phyloP scores from a whole-genome alignment of 2,888 invertebrate species.

The Lagria hirta region DNA sequence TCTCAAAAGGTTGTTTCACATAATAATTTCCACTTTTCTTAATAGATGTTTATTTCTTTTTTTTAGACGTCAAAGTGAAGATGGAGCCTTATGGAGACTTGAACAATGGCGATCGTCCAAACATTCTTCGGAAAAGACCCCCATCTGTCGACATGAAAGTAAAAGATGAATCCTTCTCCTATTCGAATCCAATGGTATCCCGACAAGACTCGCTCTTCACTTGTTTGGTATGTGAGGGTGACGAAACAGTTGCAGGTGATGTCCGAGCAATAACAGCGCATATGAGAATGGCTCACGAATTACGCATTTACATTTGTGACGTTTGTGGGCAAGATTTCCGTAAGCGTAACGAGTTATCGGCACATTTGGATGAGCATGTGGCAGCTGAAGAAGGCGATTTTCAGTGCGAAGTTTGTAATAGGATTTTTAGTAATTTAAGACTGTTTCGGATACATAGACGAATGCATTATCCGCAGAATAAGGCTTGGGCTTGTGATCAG shows the following conservation, averaged over 20 bases:
- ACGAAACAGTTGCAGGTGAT: constrained; percentile 55
- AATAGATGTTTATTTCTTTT: too few species aligned
- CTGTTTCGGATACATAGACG: constrained; percentile 65
- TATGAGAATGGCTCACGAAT: constrained; percentile 62
- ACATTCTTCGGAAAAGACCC: constrained; percentile 44
- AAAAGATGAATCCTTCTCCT: constrained; percentile 32
- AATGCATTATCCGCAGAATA: constrained; percentile 64
- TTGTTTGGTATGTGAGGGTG: constrained; percentile 58
- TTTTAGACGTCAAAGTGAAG: constrained; percentile 37
- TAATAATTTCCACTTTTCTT: constrained; percentile 1
- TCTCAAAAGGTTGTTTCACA: not conserved
- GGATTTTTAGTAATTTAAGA: constrained; percentile 63
- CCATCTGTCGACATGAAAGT: constrained; percentile 16
- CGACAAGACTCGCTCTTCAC: constrained; percentile 55
- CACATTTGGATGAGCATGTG: constrained; percentile 66
- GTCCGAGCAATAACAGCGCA: constrained; percentile 65
- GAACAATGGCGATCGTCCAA: constrained; percentile 38
- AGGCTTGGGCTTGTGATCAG: constrained; percentile 64
- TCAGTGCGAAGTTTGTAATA: constrained; percentile 65
- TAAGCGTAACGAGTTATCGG: constrained; percentile 63
- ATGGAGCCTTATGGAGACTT: constrained; percentile 38
- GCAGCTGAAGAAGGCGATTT: constrained; percentile 64
- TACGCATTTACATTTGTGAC: constrained; percentile 69
- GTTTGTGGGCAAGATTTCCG: constrained; percentile 67
- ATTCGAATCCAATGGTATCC: constrained; percentile 34